Base-by-base conservation (phyloP, 2,797 vertebrate species). In the Pagetopsis macropterus region DNA sequence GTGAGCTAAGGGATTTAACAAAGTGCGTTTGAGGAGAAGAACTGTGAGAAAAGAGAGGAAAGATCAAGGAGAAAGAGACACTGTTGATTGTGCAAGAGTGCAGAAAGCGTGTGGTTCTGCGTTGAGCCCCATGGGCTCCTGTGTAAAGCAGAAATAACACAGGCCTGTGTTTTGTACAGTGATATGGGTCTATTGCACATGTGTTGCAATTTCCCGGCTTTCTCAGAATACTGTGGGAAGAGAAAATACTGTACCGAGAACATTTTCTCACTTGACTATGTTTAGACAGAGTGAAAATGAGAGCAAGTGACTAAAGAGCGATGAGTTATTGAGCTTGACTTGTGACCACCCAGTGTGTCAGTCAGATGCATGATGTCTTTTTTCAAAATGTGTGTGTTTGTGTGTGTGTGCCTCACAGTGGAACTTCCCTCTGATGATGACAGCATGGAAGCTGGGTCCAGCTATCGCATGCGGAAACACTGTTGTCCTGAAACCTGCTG, bases 341-440 rank as follows among this genome's bases (percentile, higher is more conserved):
- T 83, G 78, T 89, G 89, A 91, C 90, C 90, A 92, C 91, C 88
- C 91, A 92, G 73, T 63, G 79, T 86, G 84, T 89, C 89, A 78
- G 76, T 85, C 79, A 78, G 79, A 87, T 84, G 84, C 70, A 72
- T 91, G 82, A 87, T 81, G 84, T 84, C 78, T 87, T 87, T 87
- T 86, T 82, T 70, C 45, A 45, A 50, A 49, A 49, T 76, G 31
- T 79, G 57, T 78, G 48, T 50, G 31, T 77, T 79, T 77, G 64
- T 77, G 76, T 79, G 65, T 71, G 45, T 84, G 41, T 51, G 63
- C 81, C 72, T 79, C 75, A 49, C 94, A 99, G 98, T 99, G 98
- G 98, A 99, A 99, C 96, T 99, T 99, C 93, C 98, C 98, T 82
- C 93, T 99, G 89, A 94, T 99, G 95, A 99, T 99, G 98, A 97